Base-by-base conservation (phyloP, 2,888 invertebrate genomes). In the Operophtera brumata region DNA sequence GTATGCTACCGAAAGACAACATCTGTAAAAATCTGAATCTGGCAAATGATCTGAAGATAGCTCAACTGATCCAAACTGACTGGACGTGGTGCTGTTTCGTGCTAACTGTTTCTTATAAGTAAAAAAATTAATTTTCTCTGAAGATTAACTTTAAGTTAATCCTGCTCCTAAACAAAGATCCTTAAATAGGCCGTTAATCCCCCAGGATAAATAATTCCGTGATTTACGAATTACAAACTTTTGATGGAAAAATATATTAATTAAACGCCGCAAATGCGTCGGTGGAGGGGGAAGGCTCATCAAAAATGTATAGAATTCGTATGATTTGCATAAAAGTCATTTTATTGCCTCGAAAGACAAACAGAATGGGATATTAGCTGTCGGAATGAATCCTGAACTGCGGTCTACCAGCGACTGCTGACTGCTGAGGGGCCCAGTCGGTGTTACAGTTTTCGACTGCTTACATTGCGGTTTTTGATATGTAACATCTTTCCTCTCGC, bases 291-390 rank as follows among this genome's bases (percentile, higher is more conserved):
- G 20, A 71, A 62, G 73, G 77, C 89, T 90, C 89, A 90, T 90
- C 88, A 89, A 88, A 90, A 89, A 90, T 90, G 89, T 90, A 90
- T 90, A 86, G 89, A 90, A 90, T 89, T 88, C 89, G 84, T 85
- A 88, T 86, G 83, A 90, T 90, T 90, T 88, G 86, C 89, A 90
- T 90, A 90, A 89, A 90, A 89, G 86, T 88, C 89, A 89, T 90
- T 90, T 89, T 90, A 90, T 90, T 90, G 88, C 84, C 77, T 82
- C 86, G 84, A 79, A 90, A 90, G 89, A 90, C 89, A 90, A 89
- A 90, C 88, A 88, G 88, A 89, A 86, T 85, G 80, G 82, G 74
- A 86, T 88, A 86, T 89, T 88, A 89, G 86, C 80, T 75, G 84
- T 80, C 81, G 87, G 82, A 85, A 82, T 80, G 84, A 76, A 73